A percentile compares a stretch with the other conserved stretches of the same genome.
These are phyloP conservation scores for Alitta virens DNA, from an alignment of 2,888 invertebrate genomes.

Conservation along the genomic window DNA sequence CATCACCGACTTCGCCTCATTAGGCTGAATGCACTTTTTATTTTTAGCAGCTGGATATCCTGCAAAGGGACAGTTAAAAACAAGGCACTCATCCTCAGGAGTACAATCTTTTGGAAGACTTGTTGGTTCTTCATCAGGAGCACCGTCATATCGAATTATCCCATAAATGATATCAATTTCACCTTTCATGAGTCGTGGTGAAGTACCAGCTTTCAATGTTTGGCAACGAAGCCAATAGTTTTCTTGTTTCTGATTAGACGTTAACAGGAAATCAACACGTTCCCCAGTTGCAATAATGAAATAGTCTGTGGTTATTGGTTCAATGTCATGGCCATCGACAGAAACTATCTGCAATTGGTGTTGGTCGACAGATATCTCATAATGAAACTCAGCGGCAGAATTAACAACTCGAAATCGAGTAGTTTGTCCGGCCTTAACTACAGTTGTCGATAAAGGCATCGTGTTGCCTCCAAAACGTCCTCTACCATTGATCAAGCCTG, in stretches of 20 bases:
- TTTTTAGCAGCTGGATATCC: not conserved
- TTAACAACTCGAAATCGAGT: conserved; percentile 18
- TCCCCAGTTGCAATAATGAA: conserved; percentile 22
- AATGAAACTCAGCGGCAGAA: conserved; percentile 16
- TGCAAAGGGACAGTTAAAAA: conserved; percentile 35
- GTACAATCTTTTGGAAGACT: conserved; percentile 23
- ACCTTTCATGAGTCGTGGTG: not conserved
- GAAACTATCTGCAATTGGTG: conserved; percentile 21
- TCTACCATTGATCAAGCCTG: conserved; percentile 22
- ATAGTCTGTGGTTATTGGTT: conserved; percentile 19
- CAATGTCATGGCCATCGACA: conserved; percentile 20
- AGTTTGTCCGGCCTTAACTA: not conserved
- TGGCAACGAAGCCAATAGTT: conserved; percentile 21
- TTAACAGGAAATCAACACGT: conserved; percentile 20
- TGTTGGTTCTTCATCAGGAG: not conserved
- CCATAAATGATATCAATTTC: conserved; percentile 3
- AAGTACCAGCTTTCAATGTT: not conserved
- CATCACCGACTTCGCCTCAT: not conserved
- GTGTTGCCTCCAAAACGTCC: conserved; percentile 12
- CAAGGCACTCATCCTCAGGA: conserved; percentile 22
- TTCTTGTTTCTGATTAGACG: not conserved
- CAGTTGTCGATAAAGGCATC: conserved; percentile 7
- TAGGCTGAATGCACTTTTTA: not conserved
- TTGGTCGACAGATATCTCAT: conserved; percentile 19
- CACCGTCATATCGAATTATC: conserved; percentile 3